These are phyloP conservation scores for Metaphire vulgaris DNA, from an alignment of 1,140 invertebrate species.

Conservation along the genomic window DNA sequence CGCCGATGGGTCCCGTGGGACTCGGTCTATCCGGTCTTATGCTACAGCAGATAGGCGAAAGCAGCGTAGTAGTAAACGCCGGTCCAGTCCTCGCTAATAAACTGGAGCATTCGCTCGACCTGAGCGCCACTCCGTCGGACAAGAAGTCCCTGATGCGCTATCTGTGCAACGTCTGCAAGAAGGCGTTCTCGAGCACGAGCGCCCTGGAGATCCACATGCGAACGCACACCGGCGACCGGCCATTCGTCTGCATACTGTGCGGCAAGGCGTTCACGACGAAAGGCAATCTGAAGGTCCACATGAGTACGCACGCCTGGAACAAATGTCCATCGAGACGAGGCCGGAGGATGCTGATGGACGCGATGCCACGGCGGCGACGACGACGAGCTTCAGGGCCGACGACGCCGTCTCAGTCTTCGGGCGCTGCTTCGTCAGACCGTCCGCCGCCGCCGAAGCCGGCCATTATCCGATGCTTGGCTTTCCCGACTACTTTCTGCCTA, in stretches of 20 bases:
- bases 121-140: conserved; percentile 31
- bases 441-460: neutral
- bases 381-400: neutral
- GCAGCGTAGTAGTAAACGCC: no score
- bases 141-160: conserved; percentile 63
- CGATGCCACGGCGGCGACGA: conserved; percentile 10
- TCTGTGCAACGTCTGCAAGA: conserved; percentile 91
- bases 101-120: neutral
- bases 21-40: neutral
- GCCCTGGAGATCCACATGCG: conserved; percentile 95
- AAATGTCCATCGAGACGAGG: conserved; percentile 87
- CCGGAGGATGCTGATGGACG: conserved; percentile 84
- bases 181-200: conserved; percentile 92
- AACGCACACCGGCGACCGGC: conserved; percentile 95
- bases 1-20: neutral
- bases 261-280: conserved; percentile 88
- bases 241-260: conserved; percentile 79
- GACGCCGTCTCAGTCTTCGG: no score
- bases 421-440: neutral
- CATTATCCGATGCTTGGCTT: neutral
- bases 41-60: neutral
- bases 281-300: conserved; percentile 94
- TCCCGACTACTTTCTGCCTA: neutral
- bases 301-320: conserved; percentile 93
- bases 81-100: no score